Evolutionary conservation across 2,797 vertebrate genomes (phyloP).

Genomic region (Rhinophrynus dorsalis): DNA sequence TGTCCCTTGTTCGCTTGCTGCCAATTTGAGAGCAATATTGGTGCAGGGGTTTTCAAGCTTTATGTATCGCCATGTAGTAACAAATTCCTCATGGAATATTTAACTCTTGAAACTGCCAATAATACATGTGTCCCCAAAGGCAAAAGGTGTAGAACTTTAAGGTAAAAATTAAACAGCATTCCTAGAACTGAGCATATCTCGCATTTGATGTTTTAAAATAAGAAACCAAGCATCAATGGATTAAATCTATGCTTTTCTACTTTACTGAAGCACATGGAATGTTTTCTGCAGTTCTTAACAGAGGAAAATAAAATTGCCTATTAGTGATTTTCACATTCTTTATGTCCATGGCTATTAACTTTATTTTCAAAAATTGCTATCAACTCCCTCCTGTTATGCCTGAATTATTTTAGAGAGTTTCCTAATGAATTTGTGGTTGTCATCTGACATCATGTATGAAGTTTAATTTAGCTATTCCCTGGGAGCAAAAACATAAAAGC

Average conservation of each 20-base stretch:
- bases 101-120: slow-evolving; percentile 90
- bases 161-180: slow-evolving; percentile 40
- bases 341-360: slow-evolving; percentile 37
- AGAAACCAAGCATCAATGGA: slow-evolving; percentile 34
- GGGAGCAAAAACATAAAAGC: slow-evolving; percentile 1
- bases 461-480: slow-evolving; percentile 46
- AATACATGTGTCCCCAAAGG: slow-evolving; percentile 73
- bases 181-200: slow-evolving; percentile 16
- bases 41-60: slow-evolving; percentile 90
- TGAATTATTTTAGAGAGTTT: slow-evolving; percentile 45
- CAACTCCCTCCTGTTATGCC: slow-evolving; percentile 10
- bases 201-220: slow-evolving; percentile 39
- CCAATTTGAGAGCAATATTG: slow-evolving; percentile 99
- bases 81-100: slow-evolving; percentile 98
- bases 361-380: slow-evolving; percentile 51
- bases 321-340: slow-evolving; percentile 43
- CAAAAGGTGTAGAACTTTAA: slow-evolving; percentile 74
- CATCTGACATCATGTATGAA: slow-evolving; percentile 5
- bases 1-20: slow-evolving; percentile 95
- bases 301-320: slow-evolving; percentile 43
- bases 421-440: slow-evolving; percentile 53
- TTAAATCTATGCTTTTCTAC: slow-evolving; percentile 24
- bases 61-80: slow-evolving; percentile 89
- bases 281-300: neutral
- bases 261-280: slow-evolving; percentile 33